Evolutionary conservation across 2,888 invertebrate species (phyloP).

Genomic region (Ormyrus thymus): DNA sequence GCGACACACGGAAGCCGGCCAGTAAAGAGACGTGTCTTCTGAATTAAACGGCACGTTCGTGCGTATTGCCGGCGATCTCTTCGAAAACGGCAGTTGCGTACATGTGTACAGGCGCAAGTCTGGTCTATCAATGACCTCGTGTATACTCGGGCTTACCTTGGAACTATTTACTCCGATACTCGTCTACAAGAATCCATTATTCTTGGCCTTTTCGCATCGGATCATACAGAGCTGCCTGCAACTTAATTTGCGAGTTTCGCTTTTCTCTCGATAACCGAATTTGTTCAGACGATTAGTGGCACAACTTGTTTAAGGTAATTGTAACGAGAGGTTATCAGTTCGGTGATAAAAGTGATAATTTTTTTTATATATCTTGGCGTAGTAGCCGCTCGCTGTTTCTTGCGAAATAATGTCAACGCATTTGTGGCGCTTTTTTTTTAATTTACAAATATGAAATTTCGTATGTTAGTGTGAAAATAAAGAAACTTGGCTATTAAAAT

Average conservation of each 20-base stretch:
- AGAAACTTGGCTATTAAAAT: no score
- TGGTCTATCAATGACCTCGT: slow-evolving; percentile 34
- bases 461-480: no score
- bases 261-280: not conserved
- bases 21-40: not conserved
- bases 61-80: slow-evolving; percentile 10
- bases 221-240: not conserved
- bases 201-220: not conserved
- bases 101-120: not conserved
- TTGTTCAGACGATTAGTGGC: no score
- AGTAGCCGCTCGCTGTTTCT: no score
- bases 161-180: slow-evolving; percentile 34
- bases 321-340: not conserved
- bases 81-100: not conserved
- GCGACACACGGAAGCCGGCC: slow-evolving; percentile 27
- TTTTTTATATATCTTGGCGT: no score
- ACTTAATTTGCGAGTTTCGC: not conserved
- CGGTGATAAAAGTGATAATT: no score
- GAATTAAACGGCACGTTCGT: not conserved
- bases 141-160: slow-evolving; percentile 37
- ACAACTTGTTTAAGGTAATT: not conserved
- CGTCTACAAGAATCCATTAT: slow-evolving; percentile 33
- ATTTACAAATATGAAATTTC: no score
- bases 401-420: no score
- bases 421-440: no score